Percentiles rank a stretch among this genome's conserved stretches.
phyloP scores from a whole-genome alignment of 2,888 invertebrate genomes.

The Napeogenes sylphis region DNA sequence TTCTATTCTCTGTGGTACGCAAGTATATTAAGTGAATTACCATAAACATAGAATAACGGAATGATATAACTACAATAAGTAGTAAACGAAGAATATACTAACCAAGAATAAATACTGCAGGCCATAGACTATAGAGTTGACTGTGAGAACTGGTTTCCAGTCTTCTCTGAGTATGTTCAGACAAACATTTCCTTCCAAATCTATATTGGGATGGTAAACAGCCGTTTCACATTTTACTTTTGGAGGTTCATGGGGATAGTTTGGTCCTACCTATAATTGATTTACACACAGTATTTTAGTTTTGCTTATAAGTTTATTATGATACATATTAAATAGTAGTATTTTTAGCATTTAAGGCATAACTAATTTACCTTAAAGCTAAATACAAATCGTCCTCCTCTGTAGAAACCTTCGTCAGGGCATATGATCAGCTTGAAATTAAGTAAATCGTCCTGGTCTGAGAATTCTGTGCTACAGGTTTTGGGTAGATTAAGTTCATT shows the following conservation, averaged over 20 bases:
- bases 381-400: conserved; percentile 95
- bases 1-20: no score
- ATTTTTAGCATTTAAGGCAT: conserved; percentile 6
- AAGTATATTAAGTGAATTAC: background rate
- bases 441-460: conserved; percentile 96
- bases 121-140: conserved; percentile 98
- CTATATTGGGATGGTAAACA: conserved; percentile 99
- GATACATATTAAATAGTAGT: background rate
- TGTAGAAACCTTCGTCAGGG: conserved; percentile 98
- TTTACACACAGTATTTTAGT: background rate
- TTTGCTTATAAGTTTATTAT: no score
- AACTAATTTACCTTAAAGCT: conserved; percentile 86
- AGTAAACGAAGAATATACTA: conserved; percentile 34
- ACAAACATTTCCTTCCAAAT: conserved; percentile 98
- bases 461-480: conserved; percentile 97
- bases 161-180: conserved; percentile 98
- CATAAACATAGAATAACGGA: background rate
- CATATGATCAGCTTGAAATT: conserved; percentile 97
- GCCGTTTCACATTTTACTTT: conserved; percentile 99
- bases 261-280: conserved; percentile 86
- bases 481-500: conserved; percentile 98
- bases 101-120: conserved; percentile 97
- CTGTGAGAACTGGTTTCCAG: conserved; percentile 99
- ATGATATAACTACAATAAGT: background rate
- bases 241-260: conserved; percentile 98